Percentiles rank a stretch among this genome's conserved stretches.
These are phyloP conservation scores for Incurvaria masculella DNA, from an alignment of 2,888 invertebrate genomes.

Conservation along the genomic window DNA sequence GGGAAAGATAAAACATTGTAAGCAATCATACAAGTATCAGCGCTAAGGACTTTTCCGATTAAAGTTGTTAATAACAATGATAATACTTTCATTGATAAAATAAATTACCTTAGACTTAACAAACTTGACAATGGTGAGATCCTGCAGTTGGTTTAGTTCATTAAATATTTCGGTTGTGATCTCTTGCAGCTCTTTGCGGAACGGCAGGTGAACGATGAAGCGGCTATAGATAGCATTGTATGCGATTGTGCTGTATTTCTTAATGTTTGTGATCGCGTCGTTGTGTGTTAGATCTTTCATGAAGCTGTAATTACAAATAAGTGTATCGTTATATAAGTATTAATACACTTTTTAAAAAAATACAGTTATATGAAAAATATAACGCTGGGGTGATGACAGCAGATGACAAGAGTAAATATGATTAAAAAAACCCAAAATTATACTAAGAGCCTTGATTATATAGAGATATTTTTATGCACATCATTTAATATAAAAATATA, in stretches of 20 bases:
- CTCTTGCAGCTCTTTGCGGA: constrained; percentile 63
- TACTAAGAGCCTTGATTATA: no score
- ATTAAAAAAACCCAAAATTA: no score
- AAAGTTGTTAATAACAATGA: no score
- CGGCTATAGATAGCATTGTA: constrained; percentile 65
- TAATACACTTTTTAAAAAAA: neutral
- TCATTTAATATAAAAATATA: no score
- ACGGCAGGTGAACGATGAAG: constrained; percentile 64
- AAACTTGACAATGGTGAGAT: constrained; percentile 32
- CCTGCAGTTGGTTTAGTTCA: constrained; percentile 56
- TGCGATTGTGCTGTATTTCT: constrained; percentile 67
- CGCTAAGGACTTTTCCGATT: no score
- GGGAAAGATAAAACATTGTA: no score
- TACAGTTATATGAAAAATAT: neutral
- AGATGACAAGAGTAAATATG: no score
- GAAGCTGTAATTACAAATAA: constrained; percentile 43
- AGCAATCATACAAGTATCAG: no score
- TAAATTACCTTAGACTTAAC: constrained; percentile 14
- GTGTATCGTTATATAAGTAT: neutral
- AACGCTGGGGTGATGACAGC: no score
- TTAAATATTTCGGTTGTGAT: constrained; percentile 59
- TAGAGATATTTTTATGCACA: no score
- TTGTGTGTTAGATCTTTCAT: constrained; percentile 76
- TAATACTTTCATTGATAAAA: no score
- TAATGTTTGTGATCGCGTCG: constrained; percentile 73